These are phyloP conservation scores for Epinephelus cyanopodus DNA, from an alignment of 2,113 vertebrate genomes.

Conservation along the genomic window DNA sequence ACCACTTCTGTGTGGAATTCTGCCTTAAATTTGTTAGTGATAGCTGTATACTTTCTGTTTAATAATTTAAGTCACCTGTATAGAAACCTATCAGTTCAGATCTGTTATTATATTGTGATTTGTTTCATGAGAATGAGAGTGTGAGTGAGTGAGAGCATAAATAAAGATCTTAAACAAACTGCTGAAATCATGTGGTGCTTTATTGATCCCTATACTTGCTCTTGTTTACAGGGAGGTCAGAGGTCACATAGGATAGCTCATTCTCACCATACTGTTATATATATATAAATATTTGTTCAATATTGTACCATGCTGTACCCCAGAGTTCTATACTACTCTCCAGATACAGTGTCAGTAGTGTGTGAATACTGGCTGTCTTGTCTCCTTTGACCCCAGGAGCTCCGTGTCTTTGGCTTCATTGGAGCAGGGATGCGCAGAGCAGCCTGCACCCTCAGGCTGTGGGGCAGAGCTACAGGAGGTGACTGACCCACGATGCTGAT, in stretches of 20 bases:
- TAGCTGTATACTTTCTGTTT: conserved; percentile 74
- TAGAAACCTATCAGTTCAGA: conserved; percentile 57
- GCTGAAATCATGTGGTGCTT: neutral
- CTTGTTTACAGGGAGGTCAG: neutral
- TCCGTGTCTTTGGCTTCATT: neutral
- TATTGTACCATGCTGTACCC: neutral
- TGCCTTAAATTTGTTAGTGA: conserved; percentile 81
- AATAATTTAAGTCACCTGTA: conserved; percentile 71
- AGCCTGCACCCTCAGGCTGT: neutral
- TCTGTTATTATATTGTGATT: conserved; percentile 77
- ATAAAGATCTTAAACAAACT: conserved; percentile 69
- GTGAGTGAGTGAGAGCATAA: conserved; percentile 58
- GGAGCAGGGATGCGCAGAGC: neutral
- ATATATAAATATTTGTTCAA: neutral
- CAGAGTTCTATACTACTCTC: neutral
- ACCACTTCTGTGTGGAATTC: conserved; percentile 74
- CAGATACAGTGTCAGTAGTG: no score
- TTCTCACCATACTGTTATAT: neutral
- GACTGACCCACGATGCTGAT: neutral
- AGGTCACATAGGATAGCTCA: neutral
- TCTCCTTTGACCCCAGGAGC: conserved; percentile 26
- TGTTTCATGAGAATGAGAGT: conserved; percentile 63
- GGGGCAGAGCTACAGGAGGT: neutral
- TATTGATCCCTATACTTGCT: neutral
- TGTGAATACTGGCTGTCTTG: neutral